Base-by-base conservation (phyloP, 2,113 vertebrate species). In the Gallinago paraguaiae region DNA sequence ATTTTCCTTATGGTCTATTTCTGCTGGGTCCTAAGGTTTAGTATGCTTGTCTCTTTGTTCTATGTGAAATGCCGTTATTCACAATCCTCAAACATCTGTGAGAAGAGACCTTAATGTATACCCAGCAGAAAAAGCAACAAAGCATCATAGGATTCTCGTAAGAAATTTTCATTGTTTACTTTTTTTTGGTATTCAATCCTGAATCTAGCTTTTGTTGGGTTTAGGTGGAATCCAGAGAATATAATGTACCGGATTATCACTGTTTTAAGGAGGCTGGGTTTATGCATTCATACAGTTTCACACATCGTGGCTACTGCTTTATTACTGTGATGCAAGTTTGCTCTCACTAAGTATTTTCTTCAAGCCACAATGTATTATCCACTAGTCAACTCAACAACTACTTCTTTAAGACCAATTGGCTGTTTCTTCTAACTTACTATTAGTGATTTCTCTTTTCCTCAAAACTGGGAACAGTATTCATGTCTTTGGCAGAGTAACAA, bases 361-460 rank as follows among this genome's bases (percentile, higher is more conserved):
- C 33, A 72, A 79, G 70, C 7, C 50, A 65, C 71, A 69, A 6
- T 23, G 22, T 37, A 45, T 79, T 86, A 61, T 86, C n/a, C 43
- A 61, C 39, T 68, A 45, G 57, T 89, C 50, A 60, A 48, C 56
- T 56, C 86, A 91, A 37, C 56, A 89, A 19, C 60, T 84, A 39
- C 89, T 82, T 65, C 88, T 94, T 81, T 87, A 91, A 82, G 67
- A 68, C 84, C 61, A 82, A 12, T 39, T 68, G 56, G 24, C 84
- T 39, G 3, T 72, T 91, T 90, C 70, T 91, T 92, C 78, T 76
- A 57, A 79, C 48, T 53, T 41, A 6, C 69, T 68, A 50, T 79
- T 88, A 90, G 77, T 91, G 10, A 39, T 91, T 91, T 91, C 54
- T 91, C 45, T 91, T 90, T 84, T 91, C 45, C 72, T 94, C 67